A percentile compares a stretch with the other conserved stretches of the same genome.
phyloP scores from a whole-genome alignment of 2,888 invertebrate species.

The Cyclophora punctaria region DNA sequence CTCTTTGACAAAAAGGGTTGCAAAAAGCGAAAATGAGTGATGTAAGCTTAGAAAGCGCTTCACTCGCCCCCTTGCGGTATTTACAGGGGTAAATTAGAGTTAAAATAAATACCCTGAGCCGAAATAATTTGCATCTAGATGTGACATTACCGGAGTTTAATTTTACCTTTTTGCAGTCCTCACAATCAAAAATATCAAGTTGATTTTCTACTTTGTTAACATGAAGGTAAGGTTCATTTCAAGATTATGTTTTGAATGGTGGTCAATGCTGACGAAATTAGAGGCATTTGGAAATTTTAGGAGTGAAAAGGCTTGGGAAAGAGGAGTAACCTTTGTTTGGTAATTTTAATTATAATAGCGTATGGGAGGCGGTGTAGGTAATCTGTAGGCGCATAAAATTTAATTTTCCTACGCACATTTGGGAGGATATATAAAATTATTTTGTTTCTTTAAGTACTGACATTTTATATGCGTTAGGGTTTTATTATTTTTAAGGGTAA shows the following conservation, averaged over 20 bases:
- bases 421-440: background rate
- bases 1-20: slow-evolving; percentile 24
- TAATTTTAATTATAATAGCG: too few species aligned
- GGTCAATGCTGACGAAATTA: slow-evolving; percentile 6
- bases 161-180: slow-evolving; percentile 43
- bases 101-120: slow-evolving; percentile 63
- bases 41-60: slow-evolving; percentile 27
- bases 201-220: slow-evolving; percentile 9
- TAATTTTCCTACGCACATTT: too few species aligned
- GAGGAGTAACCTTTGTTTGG: background rate
- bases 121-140: slow-evolving; percentile 73
- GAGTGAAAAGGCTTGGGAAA: background rate
- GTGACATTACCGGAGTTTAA: slow-evolving; percentile 60
- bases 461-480: too few species aligned
- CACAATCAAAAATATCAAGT: slow-evolving; percentile 5
- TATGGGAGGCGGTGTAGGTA: too few species aligned
- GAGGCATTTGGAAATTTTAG: slow-evolving; percentile 2
- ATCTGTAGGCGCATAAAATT: background rate
- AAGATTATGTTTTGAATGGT: background rate
- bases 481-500: too few species aligned
- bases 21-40: slow-evolving; percentile 20
- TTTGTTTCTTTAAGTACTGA: too few species aligned
- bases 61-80: slow-evolving; percentile 54
- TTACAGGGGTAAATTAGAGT: slow-evolving; percentile 62
- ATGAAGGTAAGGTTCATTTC: slow-evolving; percentile 9